Evolutionary conservation across 2,797 vertebrate species (phyloP), one percentile per base, ranked within the genome.

Genomic region (Pseudochromis fuscus): DNA sequence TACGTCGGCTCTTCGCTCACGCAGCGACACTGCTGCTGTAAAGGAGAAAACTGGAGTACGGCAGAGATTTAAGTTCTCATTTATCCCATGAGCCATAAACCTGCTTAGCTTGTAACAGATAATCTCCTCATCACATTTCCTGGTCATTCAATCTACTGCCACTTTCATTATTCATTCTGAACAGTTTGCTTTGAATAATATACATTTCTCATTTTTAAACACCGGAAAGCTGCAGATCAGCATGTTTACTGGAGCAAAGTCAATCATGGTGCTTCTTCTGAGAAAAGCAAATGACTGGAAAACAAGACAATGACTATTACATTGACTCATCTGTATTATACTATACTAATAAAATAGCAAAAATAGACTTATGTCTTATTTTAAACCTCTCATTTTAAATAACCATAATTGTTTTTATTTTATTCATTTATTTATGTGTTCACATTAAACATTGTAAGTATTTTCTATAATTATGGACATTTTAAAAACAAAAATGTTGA

Each of bases 51-150:
- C 61, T 66, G 72, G 28, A 83, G 38, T 51, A 71, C 10, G 18
- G 53, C 37, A 28, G 76, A 78, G 69, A 82, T 81, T 84, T 84
- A 86, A 70, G 46, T 76, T 79, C 65, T 87, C 71, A 78, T 84
- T 81, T 48, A 86, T 79, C 50, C 72, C 49, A 25, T 30, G 4
- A 56, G 65, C 71, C 64, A 77, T 75, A 72, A 87, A 85, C 72
- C 79, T 87, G 83, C 73, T 83, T 72, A 87, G 66, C 78, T n/a
- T 74, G 61, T 61, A 75, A 79, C 63, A 87, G 69, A 85, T 88
- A 75, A 87, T 87, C 77, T 78, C 70, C 71, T 75, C 77, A 77
- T 86, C 68, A 77, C 76, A 81, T 84, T 78, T 87, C 72, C 83
- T 82, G 59, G 23, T 85, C 67, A 68, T 82, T 71, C 72, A 74